phyloP scores from a whole-genome alignment of 2,797 vertebrate species.

The Nasua narica region DNA sequence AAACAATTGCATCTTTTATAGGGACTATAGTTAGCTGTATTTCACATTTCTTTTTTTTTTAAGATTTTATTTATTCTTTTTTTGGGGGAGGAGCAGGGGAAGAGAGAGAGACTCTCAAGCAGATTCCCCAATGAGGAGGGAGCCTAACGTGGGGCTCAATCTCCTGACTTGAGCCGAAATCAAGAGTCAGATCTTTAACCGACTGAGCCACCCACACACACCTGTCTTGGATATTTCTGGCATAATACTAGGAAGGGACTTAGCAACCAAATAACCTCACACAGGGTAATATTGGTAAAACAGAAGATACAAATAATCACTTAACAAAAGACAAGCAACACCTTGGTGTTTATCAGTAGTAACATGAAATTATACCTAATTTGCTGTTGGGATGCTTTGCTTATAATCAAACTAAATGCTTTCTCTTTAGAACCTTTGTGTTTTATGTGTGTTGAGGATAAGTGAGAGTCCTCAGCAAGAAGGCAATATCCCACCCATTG shows the following conservation, averaged over 20 bases:
- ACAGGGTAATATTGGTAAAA: constrained; percentile 27
- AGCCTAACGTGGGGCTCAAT: no score
- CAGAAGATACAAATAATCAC: background rate
- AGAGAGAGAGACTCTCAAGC: no score
- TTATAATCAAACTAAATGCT: constrained; percentile 24
- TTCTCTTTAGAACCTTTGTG: constrained; percentile 26
- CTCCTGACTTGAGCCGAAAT: no score
- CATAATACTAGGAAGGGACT: constrained; percentile 8
- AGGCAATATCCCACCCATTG: background rate
- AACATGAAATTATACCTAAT: constrained; percentile 20
- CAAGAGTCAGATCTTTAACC: no score
- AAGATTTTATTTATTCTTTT: no score
- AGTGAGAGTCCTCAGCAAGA: background rate
- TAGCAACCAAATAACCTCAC: constrained; percentile 1
- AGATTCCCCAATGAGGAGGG: no score
- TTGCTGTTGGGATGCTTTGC: constrained; percentile 21
- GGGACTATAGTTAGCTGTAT: background rate
- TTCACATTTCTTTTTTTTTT: background rate
- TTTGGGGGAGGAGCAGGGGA: no score
- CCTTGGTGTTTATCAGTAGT: constrained; percentile 33
- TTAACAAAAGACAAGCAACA: constrained; percentile 46
- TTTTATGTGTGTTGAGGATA: background rate
- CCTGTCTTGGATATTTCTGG: constrained; percentile 26
- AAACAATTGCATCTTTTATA: background rate
- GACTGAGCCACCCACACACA: no score